Evolutionary conservation across 2,113 vertebrate species (phyloP).

Genomic region (Etia nguti): DNA sequence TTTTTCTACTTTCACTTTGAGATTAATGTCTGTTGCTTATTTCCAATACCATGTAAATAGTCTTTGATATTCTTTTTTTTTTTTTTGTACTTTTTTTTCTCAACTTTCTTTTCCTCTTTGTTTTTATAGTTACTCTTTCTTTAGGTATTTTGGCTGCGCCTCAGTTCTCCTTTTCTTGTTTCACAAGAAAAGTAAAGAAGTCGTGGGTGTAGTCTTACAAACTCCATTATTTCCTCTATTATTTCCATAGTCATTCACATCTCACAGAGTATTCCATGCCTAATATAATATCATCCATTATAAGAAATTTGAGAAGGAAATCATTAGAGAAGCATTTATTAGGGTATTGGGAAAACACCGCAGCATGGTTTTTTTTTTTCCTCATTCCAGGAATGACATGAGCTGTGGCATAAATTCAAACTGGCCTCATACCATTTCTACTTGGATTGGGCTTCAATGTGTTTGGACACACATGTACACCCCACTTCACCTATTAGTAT

Average conservation of each 20-base stretch:
- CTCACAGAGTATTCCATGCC: not conserved
- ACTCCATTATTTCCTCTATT: not conserved
- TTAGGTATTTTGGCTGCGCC: not conserved
- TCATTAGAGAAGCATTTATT: constrained; percentile 17
- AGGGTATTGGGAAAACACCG: not conserved
- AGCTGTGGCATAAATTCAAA: not conserved
- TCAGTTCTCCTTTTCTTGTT: not conserved
- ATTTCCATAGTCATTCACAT: constrained; percentile 1
- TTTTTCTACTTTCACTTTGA: not conserved
- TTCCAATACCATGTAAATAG: not conserved
- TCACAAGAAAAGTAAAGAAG: not conserved
- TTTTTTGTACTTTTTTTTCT: rapidly evolving
- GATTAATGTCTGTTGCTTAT: not conserved
- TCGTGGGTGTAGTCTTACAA: not conserved
- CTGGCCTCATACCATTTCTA: not conserved
- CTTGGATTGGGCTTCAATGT: not conserved
- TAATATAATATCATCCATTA: constrained; percentile 45
- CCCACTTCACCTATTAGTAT: not conserved
- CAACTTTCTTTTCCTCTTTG: not conserved
- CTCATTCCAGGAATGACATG: not conserved
- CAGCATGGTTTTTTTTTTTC: not conserved
- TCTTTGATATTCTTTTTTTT: not conserved
- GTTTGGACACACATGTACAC: not conserved
- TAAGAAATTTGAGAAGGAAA: constrained; percentile 57
- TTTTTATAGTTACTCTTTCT: not conserved